Evolutionary conservation across 1,140 invertebrate genomes (phyloP).

Genomic region (Sarcophaga peregrina): DNA sequence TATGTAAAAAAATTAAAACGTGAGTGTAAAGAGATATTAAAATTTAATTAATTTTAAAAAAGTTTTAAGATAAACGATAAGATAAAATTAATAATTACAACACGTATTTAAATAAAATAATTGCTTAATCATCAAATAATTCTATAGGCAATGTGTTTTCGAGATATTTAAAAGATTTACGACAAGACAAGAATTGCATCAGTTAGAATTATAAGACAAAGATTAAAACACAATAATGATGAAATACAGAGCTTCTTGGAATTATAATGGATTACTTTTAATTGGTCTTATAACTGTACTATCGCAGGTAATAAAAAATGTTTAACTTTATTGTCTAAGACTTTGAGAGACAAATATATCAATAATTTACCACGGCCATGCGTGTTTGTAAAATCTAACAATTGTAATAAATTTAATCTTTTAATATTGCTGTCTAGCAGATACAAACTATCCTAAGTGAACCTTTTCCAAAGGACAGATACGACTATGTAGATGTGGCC

Average conservation of each 20-base stretch:
- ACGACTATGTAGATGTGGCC: constrained; percentile 42
- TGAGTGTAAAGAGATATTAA: too few relatives aligned
- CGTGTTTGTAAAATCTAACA: too few relatives aligned
- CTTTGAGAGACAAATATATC: not conserved
- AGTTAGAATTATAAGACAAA: constrained; percentile 10
- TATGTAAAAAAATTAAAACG: too few relatives aligned
- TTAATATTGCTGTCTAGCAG: not conserved
- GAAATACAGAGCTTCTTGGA: not conserved
- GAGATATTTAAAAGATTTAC: constrained; percentile 14
- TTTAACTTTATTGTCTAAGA: not conserved
- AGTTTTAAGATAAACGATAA: too few relatives aligned
- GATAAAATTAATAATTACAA: not conserved
- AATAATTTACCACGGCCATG: not conserved
- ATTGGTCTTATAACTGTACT: not conserved
- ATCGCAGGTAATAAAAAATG: not conserved
- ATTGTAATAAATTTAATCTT: too few relatives aligned
- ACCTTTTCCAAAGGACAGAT: constrained; percentile 9
- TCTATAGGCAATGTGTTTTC: not conserved
- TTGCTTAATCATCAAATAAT: constrained; percentile 18
- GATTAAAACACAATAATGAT: constrained; percentile 5
- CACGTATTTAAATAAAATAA: not conserved
- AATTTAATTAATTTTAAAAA: too few relatives aligned
- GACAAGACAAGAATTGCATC: not conserved
- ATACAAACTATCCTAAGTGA: not conserved
- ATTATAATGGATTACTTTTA: not conserved